Percentiles rank a stretch among this genome's conserved stretches.
Evolutionary conservation across 2,888 invertebrate species (phyloP).

Genomic region (Limnephilus rhombicus): DNA sequence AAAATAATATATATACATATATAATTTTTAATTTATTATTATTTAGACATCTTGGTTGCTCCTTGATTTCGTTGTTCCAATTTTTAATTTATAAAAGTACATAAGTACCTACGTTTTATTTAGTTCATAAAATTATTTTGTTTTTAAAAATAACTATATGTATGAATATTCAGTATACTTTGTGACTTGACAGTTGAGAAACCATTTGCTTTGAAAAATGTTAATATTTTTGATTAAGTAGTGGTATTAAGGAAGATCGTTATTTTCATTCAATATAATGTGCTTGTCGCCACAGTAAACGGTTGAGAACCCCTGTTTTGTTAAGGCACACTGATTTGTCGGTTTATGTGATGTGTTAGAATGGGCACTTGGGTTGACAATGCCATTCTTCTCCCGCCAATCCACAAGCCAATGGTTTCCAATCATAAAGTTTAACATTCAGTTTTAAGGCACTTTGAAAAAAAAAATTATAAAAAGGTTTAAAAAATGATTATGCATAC

Average conservation of each 20-base stretch:
- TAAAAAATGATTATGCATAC: neutral
- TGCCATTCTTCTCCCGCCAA: constrained; percentile 36
- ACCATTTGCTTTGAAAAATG: too few relatives aligned
- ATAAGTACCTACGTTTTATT: neutral
- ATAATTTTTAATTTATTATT: too few relatives aligned
- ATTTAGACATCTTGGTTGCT: too few relatives aligned
- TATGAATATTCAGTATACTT: neutral
- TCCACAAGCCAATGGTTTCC: neutral
- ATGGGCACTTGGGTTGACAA: constrained; percentile 22
- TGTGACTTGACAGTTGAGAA: too few relatives aligned
- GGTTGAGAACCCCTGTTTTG: neutral
- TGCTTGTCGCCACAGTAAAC: neutral
- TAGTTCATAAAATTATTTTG: too few relatives aligned
- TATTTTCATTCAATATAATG: too few relatives aligned
- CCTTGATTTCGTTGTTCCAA: too few relatives aligned
- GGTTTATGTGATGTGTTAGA: constrained; percentile 17
- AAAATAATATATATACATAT: too few relatives aligned
- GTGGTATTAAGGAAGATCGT: too few relatives aligned
- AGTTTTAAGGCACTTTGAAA: neutral
- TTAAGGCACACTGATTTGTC: constrained; percentile 17
- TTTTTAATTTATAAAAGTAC: too few relatives aligned
- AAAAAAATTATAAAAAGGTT: neutral
- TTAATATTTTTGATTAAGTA: too few relatives aligned
- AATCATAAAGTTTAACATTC: neutral
- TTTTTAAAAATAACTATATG: neutral